Percentiles rank a stretch among this genome's conserved stretches.
These are phyloP conservation scores for Caenorhabditis sinica DNA, from an alignment of 2,888 invertebrate genomes.

Conservation along the genomic window DNA sequence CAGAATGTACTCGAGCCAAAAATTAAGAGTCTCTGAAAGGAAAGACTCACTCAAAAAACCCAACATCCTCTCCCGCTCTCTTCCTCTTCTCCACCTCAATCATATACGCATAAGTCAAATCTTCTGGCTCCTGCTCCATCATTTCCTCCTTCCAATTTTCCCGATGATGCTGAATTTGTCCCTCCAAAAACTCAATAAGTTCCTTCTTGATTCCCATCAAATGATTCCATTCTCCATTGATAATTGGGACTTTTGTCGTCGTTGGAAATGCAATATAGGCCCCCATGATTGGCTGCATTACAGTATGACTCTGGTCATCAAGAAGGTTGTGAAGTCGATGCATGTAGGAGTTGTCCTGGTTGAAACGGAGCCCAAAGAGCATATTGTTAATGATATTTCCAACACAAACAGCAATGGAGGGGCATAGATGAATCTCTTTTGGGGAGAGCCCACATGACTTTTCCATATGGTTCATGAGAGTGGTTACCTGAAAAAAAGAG, in stretches of 20 bases:
- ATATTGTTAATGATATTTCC: slow-evolving; percentile 83
- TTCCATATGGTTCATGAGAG: slow-evolving; percentile 59
- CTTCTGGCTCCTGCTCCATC: slow-evolving; percentile 71
- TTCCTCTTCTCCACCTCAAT: slow-evolving; percentile 79
- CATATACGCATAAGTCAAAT: slow-evolving; percentile 82
- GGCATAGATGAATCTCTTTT: slow-evolving; percentile 65
- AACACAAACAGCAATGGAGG: slow-evolving; percentile 79
- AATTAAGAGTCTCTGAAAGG: too few species aligned
- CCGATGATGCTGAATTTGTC: slow-evolving; percentile 75
- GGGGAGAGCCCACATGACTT: slow-evolving; percentile 22
- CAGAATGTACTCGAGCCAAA: background rate
- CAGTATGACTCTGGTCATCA: slow-evolving; percentile 78
- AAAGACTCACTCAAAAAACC: slow-evolving; percentile 75
- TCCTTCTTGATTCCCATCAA: slow-evolving; percentile 75
- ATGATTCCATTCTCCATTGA: slow-evolving; percentile 79
- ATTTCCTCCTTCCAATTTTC: slow-evolving; percentile 60
- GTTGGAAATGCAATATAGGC: slow-evolving; percentile 79
- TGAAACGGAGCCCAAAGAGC: slow-evolving; percentile 79
- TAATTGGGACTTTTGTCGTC: slow-evolving; percentile 77
- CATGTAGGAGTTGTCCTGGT: slow-evolving; percentile 77
- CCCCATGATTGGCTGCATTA: slow-evolving; percentile 79
- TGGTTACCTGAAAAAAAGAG: slow-evolving; percentile 55
- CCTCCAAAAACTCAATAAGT: slow-evolving; percentile 76
- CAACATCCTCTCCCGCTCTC: slow-evolving; percentile 72
- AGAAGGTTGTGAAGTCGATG: slow-evolving; percentile 77